Evolutionary conservation across 2,113 vertebrate genomes (phyloP), one percentile per base, ranked within the genome.

Genomic region (Rousettus leschenaultii): DNA sequence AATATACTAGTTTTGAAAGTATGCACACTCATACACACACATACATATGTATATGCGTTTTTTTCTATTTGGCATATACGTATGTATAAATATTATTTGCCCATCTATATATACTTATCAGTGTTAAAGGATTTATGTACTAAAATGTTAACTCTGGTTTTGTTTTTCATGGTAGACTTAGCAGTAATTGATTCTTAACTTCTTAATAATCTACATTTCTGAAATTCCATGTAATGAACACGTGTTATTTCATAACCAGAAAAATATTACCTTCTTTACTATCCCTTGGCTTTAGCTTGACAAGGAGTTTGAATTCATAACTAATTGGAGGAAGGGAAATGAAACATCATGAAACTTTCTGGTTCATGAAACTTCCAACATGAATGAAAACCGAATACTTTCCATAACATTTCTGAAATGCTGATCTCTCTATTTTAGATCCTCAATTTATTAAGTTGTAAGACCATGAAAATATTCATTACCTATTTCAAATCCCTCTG

Each of bases 381-480:
- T 78, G 74, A 94, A 92, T 94, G 38, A 97, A 95, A 97, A 97
- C 92, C 86, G 78, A 97, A 84, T 95, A 93, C 4, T 66, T 95
- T 33, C 79, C 15, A 55, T 80, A 95, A 63, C 38, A 92, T 95
- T 97, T 95, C 86, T 84, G 79, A 97, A 89, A 93, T n/a, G 78
- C 79, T 87, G 73, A 85, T 95, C 87, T 92, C 82, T 94, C 84
- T 93, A 59, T 68, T 93, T 86, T n/a, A 91, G 77, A 68, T 13
- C 18, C 16, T 48, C 53, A 78, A 65, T 84, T 95, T 89, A 80
- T 95, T 95, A 97, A 95, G 89, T 43, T 91, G 51, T 77, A 89
- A 79, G 26, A 8, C 53, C 38, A 94, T 77, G 59, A 95, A 92
- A 94, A 96, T 91, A 96, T 85, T 57, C 80, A 94, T 88, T 89